Evolutionary conservation across 2,888 invertebrate species (phyloP).

Genomic region (Amphipyra tragopoginis): DNA sequence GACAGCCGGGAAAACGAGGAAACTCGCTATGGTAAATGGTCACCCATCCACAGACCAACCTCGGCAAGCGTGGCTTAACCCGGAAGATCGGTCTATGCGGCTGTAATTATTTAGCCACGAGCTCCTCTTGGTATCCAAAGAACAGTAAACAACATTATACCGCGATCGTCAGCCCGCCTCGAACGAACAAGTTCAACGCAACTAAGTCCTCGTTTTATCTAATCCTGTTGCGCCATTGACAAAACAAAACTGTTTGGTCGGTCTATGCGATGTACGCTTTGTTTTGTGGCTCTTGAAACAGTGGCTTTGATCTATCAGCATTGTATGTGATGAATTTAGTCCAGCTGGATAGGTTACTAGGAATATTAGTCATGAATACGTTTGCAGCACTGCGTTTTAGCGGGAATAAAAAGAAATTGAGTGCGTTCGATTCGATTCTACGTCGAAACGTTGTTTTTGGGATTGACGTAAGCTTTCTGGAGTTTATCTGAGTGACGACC

Average conservation of each 20-base stretch:
- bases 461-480: background rate
- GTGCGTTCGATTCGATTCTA: background rate
- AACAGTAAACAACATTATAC: too few species aligned
- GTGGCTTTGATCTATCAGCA: slow-evolving; percentile 47
- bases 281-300: slow-evolving; percentile 36
- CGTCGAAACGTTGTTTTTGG: background rate
- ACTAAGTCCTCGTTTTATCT: background rate
- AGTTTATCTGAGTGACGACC: background rate
- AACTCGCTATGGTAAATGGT: too few species aligned
- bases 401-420: slow-evolving; percentile 3
- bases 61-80: too few species aligned
- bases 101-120: too few species aligned
- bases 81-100: too few species aligned
- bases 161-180: too few species aligned
- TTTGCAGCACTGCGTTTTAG: background rate
- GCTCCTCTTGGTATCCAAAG: too few species aligned
- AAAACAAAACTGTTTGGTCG: slow-evolving; percentile 43
- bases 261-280: slow-evolving; percentile 11
- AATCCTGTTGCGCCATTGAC: slow-evolving; percentile 36
- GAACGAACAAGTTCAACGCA: too few species aligned
- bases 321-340: slow-evolving; percentile 50
- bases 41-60: too few species aligned
- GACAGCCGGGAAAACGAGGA: too few species aligned
- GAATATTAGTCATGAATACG: slow-evolving; percentile 39
- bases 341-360: slow-evolving; percentile 38